Evolutionary conservation across 1,140 invertebrate species (phyloP).

Genomic region (Diprion similis): DNA sequence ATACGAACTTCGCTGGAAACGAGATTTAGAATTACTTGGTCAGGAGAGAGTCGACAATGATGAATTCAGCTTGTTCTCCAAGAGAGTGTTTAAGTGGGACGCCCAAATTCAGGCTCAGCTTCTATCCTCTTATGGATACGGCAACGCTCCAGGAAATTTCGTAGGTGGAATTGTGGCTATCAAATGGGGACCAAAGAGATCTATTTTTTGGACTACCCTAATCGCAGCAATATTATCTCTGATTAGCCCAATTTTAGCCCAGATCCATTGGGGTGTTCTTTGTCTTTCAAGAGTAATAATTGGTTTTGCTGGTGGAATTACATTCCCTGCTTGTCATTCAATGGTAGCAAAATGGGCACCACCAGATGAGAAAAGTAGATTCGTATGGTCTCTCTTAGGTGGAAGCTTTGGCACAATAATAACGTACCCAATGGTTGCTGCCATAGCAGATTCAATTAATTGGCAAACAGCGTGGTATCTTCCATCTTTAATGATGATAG

Average conservation of each 20-base stretch:
- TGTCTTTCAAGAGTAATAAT: slow-evolving; percentile 37
- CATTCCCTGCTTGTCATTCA: slow-evolving; percentile 73
- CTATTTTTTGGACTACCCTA: slow-evolving; percentile 70
- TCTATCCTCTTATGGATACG: slow-evolving; percentile 66
- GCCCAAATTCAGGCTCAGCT: slow-evolving; percentile 67
- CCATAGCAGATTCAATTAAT: slow-evolving; percentile 67
- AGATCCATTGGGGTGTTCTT: slow-evolving; percentile 36
- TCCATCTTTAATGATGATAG: slow-evolving; percentile 66
- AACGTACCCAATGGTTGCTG: slow-evolving; percentile 72
- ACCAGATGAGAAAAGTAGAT: slow-evolving; percentile 74
- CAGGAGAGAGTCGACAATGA: not conserved
- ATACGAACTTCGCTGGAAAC: not conserved
- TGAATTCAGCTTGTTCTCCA: slow-evolving; percentile 26
- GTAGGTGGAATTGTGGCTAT: slow-evolving; percentile 74
- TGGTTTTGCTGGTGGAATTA: slow-evolving; percentile 63
- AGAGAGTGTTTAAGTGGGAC: slow-evolving; percentile 61
- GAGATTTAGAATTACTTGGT: not conserved
- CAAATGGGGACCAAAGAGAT: slow-evolving; percentile 69
- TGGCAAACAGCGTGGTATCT: slow-evolving; percentile 79
- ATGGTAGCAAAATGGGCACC: slow-evolving; percentile 75
- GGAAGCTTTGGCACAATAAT: slow-evolving; percentile 79
- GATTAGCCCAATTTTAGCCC: slow-evolving; percentile 67
- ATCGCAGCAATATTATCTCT: slow-evolving; percentile 70
- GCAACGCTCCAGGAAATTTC: slow-evolving; percentile 55
- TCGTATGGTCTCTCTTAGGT: slow-evolving; percentile 73